These are phyloP conservation scores for Triplophysa yarkandensis DNA, from an alignment of 2,797 vertebrate species.

Conservation along the genomic window DNA sequence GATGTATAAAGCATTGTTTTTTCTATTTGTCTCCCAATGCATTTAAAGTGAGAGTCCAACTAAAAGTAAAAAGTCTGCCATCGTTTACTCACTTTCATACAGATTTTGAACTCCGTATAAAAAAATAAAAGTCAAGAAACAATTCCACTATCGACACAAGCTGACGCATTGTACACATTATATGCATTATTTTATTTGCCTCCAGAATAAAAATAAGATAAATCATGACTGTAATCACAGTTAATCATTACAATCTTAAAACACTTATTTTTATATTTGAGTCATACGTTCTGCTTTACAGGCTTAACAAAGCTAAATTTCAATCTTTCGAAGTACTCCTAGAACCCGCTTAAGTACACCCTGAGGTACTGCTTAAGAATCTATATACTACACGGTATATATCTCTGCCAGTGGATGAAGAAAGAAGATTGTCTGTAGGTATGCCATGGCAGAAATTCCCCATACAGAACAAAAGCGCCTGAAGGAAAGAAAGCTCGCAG, in stretches of 20 bases:
- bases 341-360: not conserved
- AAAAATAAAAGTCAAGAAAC: not conserved
- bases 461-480: conserved; percentile 11
- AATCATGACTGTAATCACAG: too few species aligned
- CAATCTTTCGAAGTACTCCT: not conserved
- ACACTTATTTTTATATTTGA: too few species aligned
- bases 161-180: too few species aligned
- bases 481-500: not conserved
- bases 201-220: too few species aligned
- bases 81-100: too few species aligned
- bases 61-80: too few species aligned
- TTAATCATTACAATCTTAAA: too few species aligned
- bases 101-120: not conserved
- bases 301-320: not conserved
- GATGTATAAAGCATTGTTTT: not conserved
- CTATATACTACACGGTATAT: not conserved
- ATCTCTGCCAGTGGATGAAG: not conserved
- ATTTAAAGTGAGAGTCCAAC: too few species aligned
- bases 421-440: conserved; percentile 7
- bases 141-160: too few species aligned
- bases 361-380: not conserved
- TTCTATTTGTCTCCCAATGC: not conserved
- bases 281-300: not conserved
- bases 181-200: too few species aligned
- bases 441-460: conserved; percentile 5